Percentiles rank a stretch among this genome's conserved stretches.
Conservation (phyloP, 2,888 invertebrate genomes). For the Abrostola triplasia region DNA sequence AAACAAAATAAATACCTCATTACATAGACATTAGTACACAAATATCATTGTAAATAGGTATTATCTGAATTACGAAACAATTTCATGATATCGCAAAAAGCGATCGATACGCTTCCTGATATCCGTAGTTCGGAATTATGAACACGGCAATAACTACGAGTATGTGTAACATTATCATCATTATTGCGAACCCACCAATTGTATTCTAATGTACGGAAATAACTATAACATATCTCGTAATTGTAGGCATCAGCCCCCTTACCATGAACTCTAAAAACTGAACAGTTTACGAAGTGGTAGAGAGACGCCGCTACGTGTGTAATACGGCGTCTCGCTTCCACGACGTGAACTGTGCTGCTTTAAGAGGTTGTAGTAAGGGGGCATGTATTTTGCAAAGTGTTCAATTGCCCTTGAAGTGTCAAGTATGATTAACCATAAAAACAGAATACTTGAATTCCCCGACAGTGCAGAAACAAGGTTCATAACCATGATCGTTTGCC, state of each 20-base stretch:
- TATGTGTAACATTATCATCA: not conserved
- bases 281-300: too few relatives aligned
- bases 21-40: conserved; percentile 10
- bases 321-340: too few relatives aligned
- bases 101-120: conserved; percentile 35
- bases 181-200: not conserved
- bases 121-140: conserved; percentile 8
- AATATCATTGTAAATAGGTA: conserved; percentile 12
- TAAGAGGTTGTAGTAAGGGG: too few relatives aligned
- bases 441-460: conserved; percentile 34
- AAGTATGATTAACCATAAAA: conserved; percentile 26
- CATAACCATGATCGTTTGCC: conserved; percentile 7
- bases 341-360: too few relatives aligned
- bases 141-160: conserved; percentile 9
- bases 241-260: not conserved
- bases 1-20: conserved; percentile 18
- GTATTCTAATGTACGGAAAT: not conserved
- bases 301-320: too few relatives aligned
- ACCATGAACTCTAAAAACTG: too few relatives aligned
- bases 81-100: conserved; percentile 31
- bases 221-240: conserved; percentile 2
- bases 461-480: conserved; percentile 31
- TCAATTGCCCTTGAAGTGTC: conserved; percentile 25
- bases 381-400: conserved; percentile 12
- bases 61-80: conserved; percentile 12